phyloP scores from a whole-genome alignment of 2,888 invertebrate genomes.

The Drosophila maculinotata region DNA sequence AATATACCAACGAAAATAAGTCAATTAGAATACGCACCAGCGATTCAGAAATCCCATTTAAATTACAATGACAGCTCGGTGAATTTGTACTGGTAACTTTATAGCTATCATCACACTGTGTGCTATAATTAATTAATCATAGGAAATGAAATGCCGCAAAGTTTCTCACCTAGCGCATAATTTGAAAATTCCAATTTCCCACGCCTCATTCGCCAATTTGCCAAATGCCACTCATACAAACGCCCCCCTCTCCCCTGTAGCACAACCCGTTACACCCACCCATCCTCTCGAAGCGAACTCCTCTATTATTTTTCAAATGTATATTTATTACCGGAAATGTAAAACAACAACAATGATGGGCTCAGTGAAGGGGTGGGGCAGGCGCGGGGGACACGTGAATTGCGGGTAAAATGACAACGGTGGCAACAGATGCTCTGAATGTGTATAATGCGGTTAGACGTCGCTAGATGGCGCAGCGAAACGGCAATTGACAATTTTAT shows the following conservation, averaged over 20 bases:
- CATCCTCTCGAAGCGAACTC: conserved; percentile 14
- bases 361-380: conserved; percentile 4
- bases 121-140: conserved; percentile 73
- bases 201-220: conserved; percentile 68
- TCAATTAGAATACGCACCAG: background rate
- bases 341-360: conserved; percentile 67
- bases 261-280: background rate
- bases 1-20: background rate
- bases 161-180: conserved; percentile 71
- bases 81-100: conserved; percentile 20
- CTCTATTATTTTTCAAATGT: conserved; percentile 74
- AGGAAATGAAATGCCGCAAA: conserved; percentile 79
- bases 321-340: conserved; percentile 80
- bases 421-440: conserved; percentile 69
- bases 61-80: conserved; percentile 18
- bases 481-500: conserved; percentile 52
- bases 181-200: conserved; percentile 73
- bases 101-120: conserved; percentile 59
- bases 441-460: conserved; percentile 41
- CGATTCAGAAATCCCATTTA: conserved; percentile 17
- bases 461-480: conserved; percentile 35
- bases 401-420: conserved; percentile 64
- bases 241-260: too few relatives aligned
- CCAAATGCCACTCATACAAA: conserved; percentile 42
- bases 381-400: conserved; percentile 18